Evolutionary conservation across 2,113 vertebrate genomes (phyloP).

Genomic region (Ellobius talpinus): DNA sequence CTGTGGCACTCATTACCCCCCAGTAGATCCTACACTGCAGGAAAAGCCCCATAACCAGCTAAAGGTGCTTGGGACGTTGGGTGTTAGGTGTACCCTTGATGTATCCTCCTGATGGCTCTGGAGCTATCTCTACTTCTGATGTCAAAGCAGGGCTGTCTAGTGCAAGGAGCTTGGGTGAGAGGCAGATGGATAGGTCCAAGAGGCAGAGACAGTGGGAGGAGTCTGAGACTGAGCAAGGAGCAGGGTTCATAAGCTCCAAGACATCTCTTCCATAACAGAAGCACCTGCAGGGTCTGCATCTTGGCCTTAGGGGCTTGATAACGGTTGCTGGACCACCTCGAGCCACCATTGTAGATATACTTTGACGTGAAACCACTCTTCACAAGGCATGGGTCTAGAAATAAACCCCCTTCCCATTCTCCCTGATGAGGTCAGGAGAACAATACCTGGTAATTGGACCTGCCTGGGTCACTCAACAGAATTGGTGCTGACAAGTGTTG

Average conservation of each 20-base stretch:
- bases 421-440: neutral
- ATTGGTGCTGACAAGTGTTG: neutral
- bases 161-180: neutral
- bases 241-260: accelerated
- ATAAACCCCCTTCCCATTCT: accelerated
- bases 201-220: neutral
- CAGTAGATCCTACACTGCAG: neutral
- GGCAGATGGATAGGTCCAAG: neutral
- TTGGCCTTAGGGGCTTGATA: neutral
- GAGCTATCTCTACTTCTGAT: neutral
- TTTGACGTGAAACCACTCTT: neutral
- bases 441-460: neutral
- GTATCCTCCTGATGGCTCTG: neutral
- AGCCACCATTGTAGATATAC: neutral
- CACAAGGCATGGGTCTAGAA: neutral
- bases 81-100: neutral
- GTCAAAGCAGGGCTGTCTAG: neutral
- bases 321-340: neutral
- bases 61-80: too few species aligned
- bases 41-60: neutral
- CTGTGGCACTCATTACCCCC: neutral
- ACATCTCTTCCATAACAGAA: neutral
- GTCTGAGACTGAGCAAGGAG: neutral
- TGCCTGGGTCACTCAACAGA: neutral
- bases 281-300: neutral